phyloP scores from a whole-genome alignment of 2,888 invertebrate genomes.

The Patella depressa region DNA sequence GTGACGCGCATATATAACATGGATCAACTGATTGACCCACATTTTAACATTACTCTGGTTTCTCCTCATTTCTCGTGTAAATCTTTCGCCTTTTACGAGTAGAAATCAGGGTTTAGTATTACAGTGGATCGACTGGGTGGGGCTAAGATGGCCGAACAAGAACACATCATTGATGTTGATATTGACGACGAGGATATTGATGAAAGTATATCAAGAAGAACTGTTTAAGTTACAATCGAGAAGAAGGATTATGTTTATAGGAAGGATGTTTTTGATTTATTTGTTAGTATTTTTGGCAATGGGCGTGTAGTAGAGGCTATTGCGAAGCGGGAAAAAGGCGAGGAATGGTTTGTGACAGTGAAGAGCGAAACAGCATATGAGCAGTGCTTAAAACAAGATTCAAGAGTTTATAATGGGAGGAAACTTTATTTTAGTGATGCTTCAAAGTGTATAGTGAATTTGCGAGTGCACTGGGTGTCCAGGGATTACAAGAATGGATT shows the following conservation, averaged over 20 bases:
- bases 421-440: neutral
- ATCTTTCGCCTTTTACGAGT: too few relatives aligned
- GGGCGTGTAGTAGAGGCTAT: neutral
- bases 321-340: neutral
- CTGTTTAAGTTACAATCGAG: neutral
- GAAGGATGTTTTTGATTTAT: neutral
- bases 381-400: neutral
- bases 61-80: too few relatives aligned
- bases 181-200: neutral
- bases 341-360: neutral
- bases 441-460: neutral
- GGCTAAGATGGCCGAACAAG: too few relatives aligned
- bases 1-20: too few relatives aligned
- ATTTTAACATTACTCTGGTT: too few relatives aligned
- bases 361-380: neutral
- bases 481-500: neutral
- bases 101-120: too few relatives aligned
- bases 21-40: too few relatives aligned
- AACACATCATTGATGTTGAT: neutral
- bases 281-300: neutral
- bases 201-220: neutral
- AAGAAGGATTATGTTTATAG: neutral
- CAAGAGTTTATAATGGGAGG: rapidly evolving
- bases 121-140: too few relatives aligned
- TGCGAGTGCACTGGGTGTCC: neutral